A percentile compares a stretch with the other conserved stretches of the same genome.
These are phyloP conservation scores for Siniperca scherzeri DNA, from an alignment of 2,797 vertebrate species.

Conservation along the genomic window DNA sequence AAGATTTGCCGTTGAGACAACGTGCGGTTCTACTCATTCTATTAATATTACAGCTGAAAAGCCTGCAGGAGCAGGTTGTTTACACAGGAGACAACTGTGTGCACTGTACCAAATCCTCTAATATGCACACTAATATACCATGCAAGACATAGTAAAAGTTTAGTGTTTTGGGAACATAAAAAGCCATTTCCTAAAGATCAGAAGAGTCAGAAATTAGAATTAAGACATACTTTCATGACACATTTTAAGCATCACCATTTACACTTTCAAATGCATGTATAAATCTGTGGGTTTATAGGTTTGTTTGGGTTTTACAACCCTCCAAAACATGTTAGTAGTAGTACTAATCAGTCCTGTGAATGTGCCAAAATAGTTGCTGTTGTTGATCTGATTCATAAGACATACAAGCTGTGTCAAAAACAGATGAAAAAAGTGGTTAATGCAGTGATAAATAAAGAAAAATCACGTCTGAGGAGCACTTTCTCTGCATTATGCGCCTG, in stretches of 20 bases:
- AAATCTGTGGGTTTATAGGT: background rate
- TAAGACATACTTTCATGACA: background rate
- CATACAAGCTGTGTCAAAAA: background rate
- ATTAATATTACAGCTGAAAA: conserved; percentile 65
- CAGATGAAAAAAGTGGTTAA: background rate
- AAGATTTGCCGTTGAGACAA: conserved; percentile 43
- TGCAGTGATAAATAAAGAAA: background rate
- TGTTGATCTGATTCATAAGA: background rate
- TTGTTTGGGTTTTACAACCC: background rate
- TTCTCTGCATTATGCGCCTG: background rate
- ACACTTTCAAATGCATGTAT: background rate
- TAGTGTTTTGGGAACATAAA: conserved; percentile 3
- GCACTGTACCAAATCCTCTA: conserved; percentile 42
- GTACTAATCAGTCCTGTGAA: background rate
- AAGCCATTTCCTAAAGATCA: conserved; percentile 1
- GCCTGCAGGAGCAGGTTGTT: conserved; percentile 64
- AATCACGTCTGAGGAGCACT: background rate
- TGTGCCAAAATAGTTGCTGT: background rate
- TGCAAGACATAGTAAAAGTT: conserved; percentile 22
- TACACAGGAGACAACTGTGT: conserved; percentile 54
- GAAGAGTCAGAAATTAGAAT: background rate
- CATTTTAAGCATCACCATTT: background rate
- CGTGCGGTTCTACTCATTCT: conserved; percentile 44
- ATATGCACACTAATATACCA: conserved; percentile 10
- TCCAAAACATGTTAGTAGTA: background rate